Evolutionary conservation across 2,113 vertebrate genomes (phyloP).

Genomic region (Sterna hirundo): DNA sequence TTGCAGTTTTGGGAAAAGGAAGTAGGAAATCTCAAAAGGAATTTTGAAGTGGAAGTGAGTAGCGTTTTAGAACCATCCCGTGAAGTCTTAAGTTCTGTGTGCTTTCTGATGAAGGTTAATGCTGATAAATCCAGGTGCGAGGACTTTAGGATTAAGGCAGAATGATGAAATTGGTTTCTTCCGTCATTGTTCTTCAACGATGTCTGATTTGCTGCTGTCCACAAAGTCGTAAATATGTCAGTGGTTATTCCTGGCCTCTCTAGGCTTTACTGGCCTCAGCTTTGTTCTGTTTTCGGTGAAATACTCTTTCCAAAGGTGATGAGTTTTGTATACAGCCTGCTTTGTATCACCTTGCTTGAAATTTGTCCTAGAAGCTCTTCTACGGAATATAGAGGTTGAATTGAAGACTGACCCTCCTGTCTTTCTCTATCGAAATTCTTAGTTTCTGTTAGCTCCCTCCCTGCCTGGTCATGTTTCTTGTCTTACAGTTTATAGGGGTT

Average conservation of each 20-base stretch:
- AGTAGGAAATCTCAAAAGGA: background rate
- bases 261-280: background rate
- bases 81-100: background rate
- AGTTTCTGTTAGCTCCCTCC: background rate
- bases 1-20: background rate
- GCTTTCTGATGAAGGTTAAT: background rate
- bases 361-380: background rate
- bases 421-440: background rate
- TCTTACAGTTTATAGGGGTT: rapidly evolving
- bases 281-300: background rate
- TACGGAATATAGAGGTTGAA: background rate
- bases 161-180: background rate
- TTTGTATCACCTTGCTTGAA: background rate
- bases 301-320: background rate
- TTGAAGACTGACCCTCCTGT: background rate
- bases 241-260: background rate
- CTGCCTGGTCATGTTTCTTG: background rate
- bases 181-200: background rate
- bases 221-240: too few relatives aligned
- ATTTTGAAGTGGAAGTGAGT: background rate
- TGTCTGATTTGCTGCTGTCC: background rate
- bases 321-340: background rate
- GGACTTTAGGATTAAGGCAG: background rate
- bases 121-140: background rate
- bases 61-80: background rate